phyloP scores from a whole-genome alignment of 2,113 vertebrate species.

The Jacana jacana region DNA sequence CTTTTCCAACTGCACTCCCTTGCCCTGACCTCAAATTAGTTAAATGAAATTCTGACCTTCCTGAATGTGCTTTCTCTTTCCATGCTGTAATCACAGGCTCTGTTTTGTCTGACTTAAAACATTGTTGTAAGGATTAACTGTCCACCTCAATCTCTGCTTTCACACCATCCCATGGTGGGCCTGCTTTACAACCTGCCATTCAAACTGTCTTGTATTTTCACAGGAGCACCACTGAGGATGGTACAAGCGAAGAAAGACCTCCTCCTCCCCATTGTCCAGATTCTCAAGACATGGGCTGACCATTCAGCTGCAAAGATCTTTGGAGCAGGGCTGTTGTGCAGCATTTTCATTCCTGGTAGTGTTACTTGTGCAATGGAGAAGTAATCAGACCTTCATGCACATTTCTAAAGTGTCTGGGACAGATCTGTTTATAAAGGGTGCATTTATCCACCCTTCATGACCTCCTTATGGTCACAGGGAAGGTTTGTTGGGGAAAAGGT shows the following conservation, averaged over 20 bases:
- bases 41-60: slow-evolving; percentile 19
- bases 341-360: not conserved
- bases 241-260: not conserved
- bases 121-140: not conserved
- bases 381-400: not conserved
- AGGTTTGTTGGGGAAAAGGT: not conserved
- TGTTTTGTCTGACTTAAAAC: not conserved
- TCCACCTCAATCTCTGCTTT: not conserved
- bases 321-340: not conserved
- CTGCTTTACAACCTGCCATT: not conserved
- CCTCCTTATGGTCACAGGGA: not conserved
- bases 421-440: not conserved
- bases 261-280: not conserved
- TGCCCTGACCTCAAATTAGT: slow-evolving; percentile 36
- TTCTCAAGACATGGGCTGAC: not conserved
- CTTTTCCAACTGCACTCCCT: slow-evolving; percentile 20
- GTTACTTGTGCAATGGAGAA: not conserved
- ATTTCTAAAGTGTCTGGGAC: not conserved
- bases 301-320: not conserved
- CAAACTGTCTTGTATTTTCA: not conserved
- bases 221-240: not conserved
- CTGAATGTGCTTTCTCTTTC: not conserved
- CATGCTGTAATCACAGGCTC: not conserved
- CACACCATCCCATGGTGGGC: not conserved
- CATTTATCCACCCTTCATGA: not conserved